Evolutionary conservation across 2,888 invertebrate genomes (phyloP).

Genomic region (Hirtodrosophila cameraria): DNA sequence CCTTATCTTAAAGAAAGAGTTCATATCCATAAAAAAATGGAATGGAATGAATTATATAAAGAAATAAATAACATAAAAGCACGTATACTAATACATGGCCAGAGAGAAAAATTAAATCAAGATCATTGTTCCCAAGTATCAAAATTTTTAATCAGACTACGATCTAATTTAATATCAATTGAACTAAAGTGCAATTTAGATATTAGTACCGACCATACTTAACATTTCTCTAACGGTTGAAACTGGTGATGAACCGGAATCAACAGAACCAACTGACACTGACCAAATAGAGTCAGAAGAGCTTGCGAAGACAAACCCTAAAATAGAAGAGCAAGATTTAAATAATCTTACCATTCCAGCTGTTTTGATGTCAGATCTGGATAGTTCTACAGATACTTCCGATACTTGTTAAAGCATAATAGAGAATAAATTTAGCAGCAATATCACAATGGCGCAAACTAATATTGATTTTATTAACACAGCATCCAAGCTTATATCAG

Average conservation of each 20-base stretch:
- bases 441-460: conserved; percentile 10
- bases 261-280: conserved; percentile 8
- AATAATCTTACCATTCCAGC: conserved; percentile 21
- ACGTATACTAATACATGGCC: conserved; percentile 4
- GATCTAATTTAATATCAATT: conserved; percentile 22
- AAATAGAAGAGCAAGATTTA: conserved; percentile 25
- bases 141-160: conserved; percentile 15
- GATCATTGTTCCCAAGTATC: conserved; percentile 25
- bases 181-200: conserved; percentile 6
- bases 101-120: conserved; percentile 5
- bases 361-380: conserved; percentile 5
- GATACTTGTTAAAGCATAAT: conserved; percentile 11
- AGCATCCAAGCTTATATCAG: conserved; percentile 19
- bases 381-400: conserved; percentile 15
- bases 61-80: conserved; percentile 11
- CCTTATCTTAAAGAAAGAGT: background rate
- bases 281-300: conserved; percentile 19
- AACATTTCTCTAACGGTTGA: conserved; percentile 13
- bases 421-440: conserved; percentile 1
- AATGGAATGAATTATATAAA: conserved; percentile 15
- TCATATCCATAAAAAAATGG: conserved; percentile 16
- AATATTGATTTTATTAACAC: conserved; percentile 20
- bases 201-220: conserved; percentile 17
- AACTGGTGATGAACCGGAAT: conserved; percentile 26
- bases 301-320: conserved; percentile 6